A percentile compares a stretch with the other conserved stretches of the same genome.
These are phyloP conservation scores for Adineta ricciae DNA, from an alignment of 2,888 invertebrate genomes.

Conservation along the genomic window DNA sequence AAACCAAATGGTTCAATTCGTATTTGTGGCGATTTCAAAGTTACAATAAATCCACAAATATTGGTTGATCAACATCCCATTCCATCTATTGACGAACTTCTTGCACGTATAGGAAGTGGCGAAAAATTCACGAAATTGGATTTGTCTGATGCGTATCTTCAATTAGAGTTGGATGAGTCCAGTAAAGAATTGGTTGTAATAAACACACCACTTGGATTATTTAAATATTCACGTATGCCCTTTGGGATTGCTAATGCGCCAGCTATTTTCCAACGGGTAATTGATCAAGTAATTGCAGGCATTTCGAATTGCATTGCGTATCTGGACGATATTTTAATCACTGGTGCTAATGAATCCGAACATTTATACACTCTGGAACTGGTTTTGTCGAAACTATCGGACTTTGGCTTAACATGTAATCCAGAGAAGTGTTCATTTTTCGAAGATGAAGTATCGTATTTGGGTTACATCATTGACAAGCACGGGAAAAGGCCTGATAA, in stretches of 20 bases:
- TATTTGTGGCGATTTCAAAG: too few relatives aligned
- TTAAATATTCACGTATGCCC: conserved; percentile 37
- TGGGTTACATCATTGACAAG: conserved; percentile 37
- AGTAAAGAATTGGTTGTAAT: conserved; percentile 36
- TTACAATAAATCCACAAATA: too few relatives aligned
- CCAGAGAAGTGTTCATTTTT: conserved; percentile 19
- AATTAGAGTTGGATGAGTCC: conserved; percentile 36
- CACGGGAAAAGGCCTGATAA: conserved; percentile 37
- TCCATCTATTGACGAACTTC: too few relatives aligned
- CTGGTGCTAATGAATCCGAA: conserved; percentile 34
- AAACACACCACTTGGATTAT: conserved; percentile 38
- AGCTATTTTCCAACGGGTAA: conserved; percentile 37
- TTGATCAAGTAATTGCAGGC: conserved; percentile 37
- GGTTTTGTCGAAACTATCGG: not conserved
- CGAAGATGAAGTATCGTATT: conserved; percentile 36
- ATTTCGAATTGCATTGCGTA: conserved; percentile 36
- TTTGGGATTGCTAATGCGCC: conserved; percentile 37
- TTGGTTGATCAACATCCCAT: too few relatives aligned
- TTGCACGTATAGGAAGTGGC: too few relatives aligned
- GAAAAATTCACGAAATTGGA: too few relatives aligned
- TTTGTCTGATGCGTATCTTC: conserved; percentile 37
- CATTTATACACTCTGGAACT: conserved; percentile 34
- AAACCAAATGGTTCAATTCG: not conserved
- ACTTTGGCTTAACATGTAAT: not conserved
- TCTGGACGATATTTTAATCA: conserved; percentile 37